Base-by-base conservation (phyloP, 2,113 vertebrate genomes). In the Trochalopteron elliotii region DNA sequence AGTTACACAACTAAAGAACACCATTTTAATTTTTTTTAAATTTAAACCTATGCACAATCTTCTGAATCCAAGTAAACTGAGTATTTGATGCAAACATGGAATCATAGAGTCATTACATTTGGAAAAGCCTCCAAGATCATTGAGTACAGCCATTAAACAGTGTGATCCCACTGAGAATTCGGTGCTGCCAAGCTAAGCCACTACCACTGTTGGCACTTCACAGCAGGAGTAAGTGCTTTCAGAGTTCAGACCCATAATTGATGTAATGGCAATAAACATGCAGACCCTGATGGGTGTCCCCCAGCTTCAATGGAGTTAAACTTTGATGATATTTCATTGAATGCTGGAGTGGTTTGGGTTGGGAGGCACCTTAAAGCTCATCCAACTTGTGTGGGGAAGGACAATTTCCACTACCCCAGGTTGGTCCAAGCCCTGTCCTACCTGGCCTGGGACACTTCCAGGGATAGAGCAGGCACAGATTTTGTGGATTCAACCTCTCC, bases 341-440 rank as follows among this genome's bases (percentile, higher is more conserved):
- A 49, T 20, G 25, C 17, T 53, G 18, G 5, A 19, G 22, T 23
- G 24, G 12, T n/a, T 53, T 69, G n/a, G 15, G 8, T 11, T 55
- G 22, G 14, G 19, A 69, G 24, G 31, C 53, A n/a, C 7, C 45
- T n/a, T 39, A 52, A 60, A 52, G 5, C 4, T 31, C 40, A 61
- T 12, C 14, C n/a, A 47, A 0, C 7, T 8, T 14, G 4, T n/a
- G 27, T 19, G n/a, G 21, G 28, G 30, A 68, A 37, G n/a, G 44
- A 30, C 28, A 39, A 1, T 1, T 75, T 35, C 13, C n/a, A 7
- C n/a, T 27, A 0, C 0, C 17, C n/a, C 61, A 47, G 20, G 9
- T 0, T 47, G 8, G 17, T 47, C 70, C 61, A 75, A 53, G 16
- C 24, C 61, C 17, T 5, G 1, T 68, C 39, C 61, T 55, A 0